Evolutionary conservation across 2,888 invertebrate species (phyloP), one percentile per base, ranked within the genome.

Genomic region (Amphipyra berbera): DNA sequence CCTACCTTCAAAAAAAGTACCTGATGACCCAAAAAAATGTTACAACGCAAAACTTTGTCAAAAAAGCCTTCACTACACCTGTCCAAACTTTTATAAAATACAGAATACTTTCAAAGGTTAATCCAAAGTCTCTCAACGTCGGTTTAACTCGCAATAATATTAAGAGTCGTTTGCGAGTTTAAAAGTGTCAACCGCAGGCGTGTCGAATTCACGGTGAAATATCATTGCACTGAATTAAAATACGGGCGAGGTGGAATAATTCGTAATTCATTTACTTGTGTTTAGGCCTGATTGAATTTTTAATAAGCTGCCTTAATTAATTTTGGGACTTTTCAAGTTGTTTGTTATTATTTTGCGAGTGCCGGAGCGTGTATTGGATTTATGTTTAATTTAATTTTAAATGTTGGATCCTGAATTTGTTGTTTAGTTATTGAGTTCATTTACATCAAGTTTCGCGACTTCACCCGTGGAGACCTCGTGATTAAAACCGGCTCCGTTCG

Each of bases 161-260:
- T 44, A 35, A 59, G 44, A 46, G 27, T 48, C 71, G 52, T 60
- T 74, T 74, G 21, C 42, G 60, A 46, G 41, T 48, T 57, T 49
- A 42, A 61, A 49, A 62, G 55, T 38, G 71, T 73, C 67, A 71
- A 55, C 54, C 62, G 55, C 62, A 74, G 55, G 7, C 57, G 54
- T 48, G 55, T 44, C 42, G 15, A 47, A 63, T 13, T 67, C 13
- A 6, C 40, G 40, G 35, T 37, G 38, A 44, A 70, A 61, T 61
- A 66, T 57, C 52, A 53, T 38, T 62, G 56, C 68, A 73, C 33
- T 71, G 61, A 66, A 54, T 70, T 58, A 55, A 49, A 70, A 50
- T 21, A 42, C 33, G 12, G 1, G 6, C 1, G 45, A 72, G 50
- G 54, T 58, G 30, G 35, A 30, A 56, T 61, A 30, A 71, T 48